Evolutionary conservation across 2,113 vertebrate genomes (phyloP), one percentile per base, ranked within the genome.

Genomic region (Cochlearius cochlearius): DNA sequence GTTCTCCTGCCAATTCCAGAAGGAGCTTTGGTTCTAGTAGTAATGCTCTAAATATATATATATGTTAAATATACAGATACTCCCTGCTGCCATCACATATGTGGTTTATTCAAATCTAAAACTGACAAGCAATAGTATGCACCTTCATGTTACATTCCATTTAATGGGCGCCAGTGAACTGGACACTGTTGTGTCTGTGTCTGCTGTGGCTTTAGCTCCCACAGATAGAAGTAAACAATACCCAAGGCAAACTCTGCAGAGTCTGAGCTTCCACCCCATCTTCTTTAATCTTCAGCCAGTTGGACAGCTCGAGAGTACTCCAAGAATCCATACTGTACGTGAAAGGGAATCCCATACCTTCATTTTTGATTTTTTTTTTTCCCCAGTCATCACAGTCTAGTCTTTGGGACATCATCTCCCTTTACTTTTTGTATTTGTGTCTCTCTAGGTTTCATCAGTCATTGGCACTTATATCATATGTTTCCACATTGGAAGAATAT

Each of bases 201-300:
- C 67, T 60, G 85, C 72, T 88, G 60, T 86, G 43, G 82, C 78
- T 95, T 96, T 53, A 94, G 63, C 92, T 93, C 87, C 38, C 36
- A 90, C 83, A 91, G 41, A 76, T 64, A 84, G 86, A 91, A 94
- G 93, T 91, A 95, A 96, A 94, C 60, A 90, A 93, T 83, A 91
- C 68, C 36, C 69, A 81, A 79, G 83, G 71, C 81, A 72, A 92
- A 90, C 38, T 94, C 50, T 88, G 66, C 36, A 64, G 77, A 59
- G 47, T 6, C 83, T 84, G 78, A 95, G n/a, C 36, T 95, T 93
- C 78, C 77, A 86, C 71, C 21, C 53, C 59, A 72, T 86, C 83
- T 82, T 96, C 92, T 90, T 94, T 94, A 64, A 93, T 82, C 74
- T 85, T 36, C 84, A 93, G 85, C 78, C 81, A 94, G 76, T 79